These are phyloP conservation scores for Clitarchus hookeri DNA, from an alignment of 2,888 invertebrate genomes.

Conservation along the genomic window DNA sequence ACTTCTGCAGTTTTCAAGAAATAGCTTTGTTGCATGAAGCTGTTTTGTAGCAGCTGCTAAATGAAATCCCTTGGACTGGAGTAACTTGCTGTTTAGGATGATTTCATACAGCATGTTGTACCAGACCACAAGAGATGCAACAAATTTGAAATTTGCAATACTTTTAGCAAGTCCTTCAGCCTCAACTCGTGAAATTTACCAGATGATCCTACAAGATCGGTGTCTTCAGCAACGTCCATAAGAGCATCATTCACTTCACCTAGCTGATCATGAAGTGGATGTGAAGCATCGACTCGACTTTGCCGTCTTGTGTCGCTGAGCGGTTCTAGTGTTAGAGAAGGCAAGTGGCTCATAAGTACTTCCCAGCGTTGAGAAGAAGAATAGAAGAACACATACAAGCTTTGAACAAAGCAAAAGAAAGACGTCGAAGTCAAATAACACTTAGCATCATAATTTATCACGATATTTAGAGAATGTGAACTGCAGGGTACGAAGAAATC, in stretches of 20 bases:
- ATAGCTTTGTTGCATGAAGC: no score
- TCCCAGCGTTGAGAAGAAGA: slow-evolving; percentile 45
- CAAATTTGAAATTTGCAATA: slow-evolving; percentile 38
- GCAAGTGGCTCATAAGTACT: slow-evolving; percentile 34
- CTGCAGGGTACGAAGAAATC: slow-evolving; percentile 37
- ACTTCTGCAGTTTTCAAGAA: no score
- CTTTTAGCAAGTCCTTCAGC: slow-evolving; percentile 32
- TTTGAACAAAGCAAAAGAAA: slow-evolving; percentile 44
- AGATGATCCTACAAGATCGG: background rate
- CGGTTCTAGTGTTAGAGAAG: background rate
- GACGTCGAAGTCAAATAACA: slow-evolving; percentile 43
- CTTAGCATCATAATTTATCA: slow-evolving; percentile 45
- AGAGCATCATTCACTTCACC: slow-evolving; percentile 23
- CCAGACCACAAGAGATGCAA: slow-evolving; percentile 32
- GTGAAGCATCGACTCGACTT: background rate
- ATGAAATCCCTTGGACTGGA: slow-evolving; percentile 37
- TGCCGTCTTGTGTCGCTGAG: slow-evolving; percentile 19
- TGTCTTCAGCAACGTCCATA: slow-evolving; percentile 18
- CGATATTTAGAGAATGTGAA: slow-evolving; percentile 45
- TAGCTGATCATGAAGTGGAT: slow-evolving; percentile 22
- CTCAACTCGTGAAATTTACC: slow-evolving; percentile 10
- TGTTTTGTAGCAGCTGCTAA: no score
- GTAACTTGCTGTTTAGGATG: slow-evolving; percentile 30
- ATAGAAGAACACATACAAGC: slow-evolving; percentile 45
- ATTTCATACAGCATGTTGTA: slow-evolving; percentile 26